Conservation (phyloP, 2,888 invertebrate species). For the Operophtera brumata region DNA sequence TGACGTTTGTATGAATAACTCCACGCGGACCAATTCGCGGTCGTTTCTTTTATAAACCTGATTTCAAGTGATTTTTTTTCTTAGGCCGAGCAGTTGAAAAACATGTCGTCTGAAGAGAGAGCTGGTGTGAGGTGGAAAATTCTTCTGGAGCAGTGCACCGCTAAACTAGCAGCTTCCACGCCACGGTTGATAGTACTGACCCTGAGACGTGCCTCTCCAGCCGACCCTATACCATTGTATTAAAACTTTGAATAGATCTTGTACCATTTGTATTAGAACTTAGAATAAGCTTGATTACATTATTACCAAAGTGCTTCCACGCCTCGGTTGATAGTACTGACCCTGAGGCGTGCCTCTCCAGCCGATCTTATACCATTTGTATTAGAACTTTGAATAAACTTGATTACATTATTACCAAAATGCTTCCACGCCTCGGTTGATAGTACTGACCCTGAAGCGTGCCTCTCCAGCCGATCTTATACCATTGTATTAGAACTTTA, state of each 20-base stretch:
- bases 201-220: conserved; percentile 58
- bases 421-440: conserved; percentile 58
- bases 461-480: conserved; percentile 69
- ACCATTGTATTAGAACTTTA: conserved; percentile 54
- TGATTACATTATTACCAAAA: too few relatives aligned
- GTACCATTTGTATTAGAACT: neutral
- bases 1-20: too few relatives aligned
- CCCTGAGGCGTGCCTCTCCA: conserved; percentile 58
- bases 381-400: conserved; percentile 37
- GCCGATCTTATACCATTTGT: conserved; percentile 71
- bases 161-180: conserved; percentile 70
- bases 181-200: conserved; percentile 60
- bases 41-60: too few relatives aligned
- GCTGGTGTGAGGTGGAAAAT: conserved; percentile 82
- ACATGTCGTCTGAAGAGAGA: conserved; percentile 74
- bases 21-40: too few relatives aligned
- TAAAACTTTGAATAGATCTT: conserved; percentile 29
- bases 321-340: conserved; percentile 58
- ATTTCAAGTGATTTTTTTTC: too few relatives aligned
- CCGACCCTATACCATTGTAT: conserved; percentile 70
- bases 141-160: conserved; percentile 83
- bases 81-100: conserved; percentile 77
- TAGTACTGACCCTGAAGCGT: conserved; percentile 56
- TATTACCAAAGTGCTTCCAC: conserved; percentile 41
- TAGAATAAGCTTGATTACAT: too few relatives aligned